Conservation (phyloP, 1,140 invertebrate species). For the Micrasema longulum region DNA sequence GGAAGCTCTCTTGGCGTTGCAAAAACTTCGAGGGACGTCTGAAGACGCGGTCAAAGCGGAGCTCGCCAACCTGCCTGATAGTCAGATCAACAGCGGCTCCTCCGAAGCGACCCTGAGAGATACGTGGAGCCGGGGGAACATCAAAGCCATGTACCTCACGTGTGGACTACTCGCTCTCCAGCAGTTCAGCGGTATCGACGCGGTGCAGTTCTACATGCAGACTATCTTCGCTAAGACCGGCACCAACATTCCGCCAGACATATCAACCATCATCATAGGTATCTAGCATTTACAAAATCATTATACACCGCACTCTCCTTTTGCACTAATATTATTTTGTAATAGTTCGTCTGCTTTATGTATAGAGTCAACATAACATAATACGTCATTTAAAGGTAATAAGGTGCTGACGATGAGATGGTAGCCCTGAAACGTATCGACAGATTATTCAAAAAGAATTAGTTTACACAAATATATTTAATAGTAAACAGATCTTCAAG, state of each 20-base stretch:
- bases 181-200: slow-evolving; percentile 85
- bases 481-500: too few species aligned
- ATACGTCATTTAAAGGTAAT: too few species aligned
- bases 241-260: slow-evolving; percentile 69
- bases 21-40: slow-evolving; percentile 74
- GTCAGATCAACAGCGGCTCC: slow-evolving; percentile 26
- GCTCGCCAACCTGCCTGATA: slow-evolving; percentile 67
- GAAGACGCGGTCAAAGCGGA: slow-evolving; percentile 70
- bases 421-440: too few species aligned
- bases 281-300: too few species aligned
- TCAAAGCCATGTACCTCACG: slow-evolving; percentile 75
- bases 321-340: too few species aligned
- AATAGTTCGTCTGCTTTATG: too few species aligned
- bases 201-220: slow-evolving; percentile 84
- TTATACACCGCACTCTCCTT: too few species aligned
- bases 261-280: slow-evolving; percentile 80
- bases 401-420: too few species aligned
- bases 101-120: slow-evolving; percentile 57
- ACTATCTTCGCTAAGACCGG: slow-evolving; percentile 77
- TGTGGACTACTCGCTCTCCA: slow-evolving; percentile 80
- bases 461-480: too few species aligned
- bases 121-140: slow-evolving; percentile 62
- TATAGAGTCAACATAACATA: too few species aligned
- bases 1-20: slow-evolving; percentile 74
- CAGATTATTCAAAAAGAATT: too few species aligned